These are phyloP conservation scores for Zaprionus ornatus DNA, from an alignment of 1,140 invertebrate genomes.

Conservation along the genomic window DNA sequence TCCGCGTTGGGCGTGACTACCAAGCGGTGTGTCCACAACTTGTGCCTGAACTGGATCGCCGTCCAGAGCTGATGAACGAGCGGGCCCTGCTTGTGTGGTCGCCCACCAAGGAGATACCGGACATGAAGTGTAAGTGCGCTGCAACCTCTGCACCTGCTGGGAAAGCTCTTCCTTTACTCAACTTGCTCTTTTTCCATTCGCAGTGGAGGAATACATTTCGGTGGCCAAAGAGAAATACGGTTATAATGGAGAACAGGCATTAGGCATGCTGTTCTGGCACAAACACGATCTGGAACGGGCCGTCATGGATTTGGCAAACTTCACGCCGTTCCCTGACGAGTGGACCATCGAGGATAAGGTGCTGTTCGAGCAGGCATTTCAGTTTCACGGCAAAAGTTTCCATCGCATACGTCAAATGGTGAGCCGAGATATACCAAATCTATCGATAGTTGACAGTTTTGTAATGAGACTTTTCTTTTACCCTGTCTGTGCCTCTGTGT, in stretches of 20 bases:
- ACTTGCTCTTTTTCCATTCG: background rate
- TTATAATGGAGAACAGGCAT: constrained; percentile 98
- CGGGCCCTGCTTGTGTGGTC: constrained; percentile 97
- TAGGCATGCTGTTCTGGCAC: constrained; percentile 99
- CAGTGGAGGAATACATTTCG: constrained; percentile 97
- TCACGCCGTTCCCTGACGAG: constrained; percentile 98
- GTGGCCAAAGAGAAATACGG: constrained; percentile 99
- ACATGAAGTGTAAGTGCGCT: constrained; percentile 90
- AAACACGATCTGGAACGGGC: constrained; percentile 97
- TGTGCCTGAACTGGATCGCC: constrained; percentile 86
- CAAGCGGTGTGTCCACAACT: constrained; percentile 95
- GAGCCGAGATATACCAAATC: constrained; percentile 59
- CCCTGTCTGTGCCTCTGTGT: too few species aligned
- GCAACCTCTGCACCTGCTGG: background rate
- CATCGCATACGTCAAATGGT: constrained; percentile 99
- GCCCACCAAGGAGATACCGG: constrained; percentile 93
- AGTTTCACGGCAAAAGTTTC: constrained; percentile 99
- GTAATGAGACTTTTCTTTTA: background rate
- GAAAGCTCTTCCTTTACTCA: background rate
- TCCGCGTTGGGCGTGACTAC: constrained; percentile 96
- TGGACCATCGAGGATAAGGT: constrained; percentile 99
- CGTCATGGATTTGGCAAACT: constrained; percentile 96
- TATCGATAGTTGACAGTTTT: background rate
- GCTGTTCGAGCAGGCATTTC: constrained; percentile 98
- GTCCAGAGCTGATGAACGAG: constrained; percentile 88